Base-by-base conservation (phyloP, 2,888 invertebrate genomes). In the Tyria jacobaeae region DNA sequence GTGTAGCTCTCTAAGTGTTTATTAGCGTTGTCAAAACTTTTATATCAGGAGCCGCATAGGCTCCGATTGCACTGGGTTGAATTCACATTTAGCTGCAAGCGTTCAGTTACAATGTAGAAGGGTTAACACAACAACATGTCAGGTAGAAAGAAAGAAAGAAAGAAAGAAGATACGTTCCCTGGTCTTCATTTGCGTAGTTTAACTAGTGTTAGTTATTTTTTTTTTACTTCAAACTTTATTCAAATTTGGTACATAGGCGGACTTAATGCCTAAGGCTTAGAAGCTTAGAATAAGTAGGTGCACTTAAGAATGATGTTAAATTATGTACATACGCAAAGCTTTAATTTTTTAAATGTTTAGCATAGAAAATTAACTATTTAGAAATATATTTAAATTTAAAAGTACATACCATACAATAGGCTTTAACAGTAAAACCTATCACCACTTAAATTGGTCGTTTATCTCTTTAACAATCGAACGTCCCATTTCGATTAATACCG, bases 341-440 rank as follows among this genome's bases (percentile, higher is more conserved):
- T n/a, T n/a, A n/a, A n/a, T n/a, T n/a, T n/a, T n/a, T n/a, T n/a
- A n/a, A n/a, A n/a, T n/a, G n/a, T n/a, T n/a, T n/a, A n/a, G n/a
- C n/a, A n/a, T n/a, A n/a, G n/a, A n/a, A n/a, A n/a, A n/a, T n/a
- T n/a, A n/a, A n/a, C n/a, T n/a, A n/a, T n/a, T n/a, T n/a, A n/a
- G n/a, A n/a, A n/a, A n/a, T n/a, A n/a, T n/a, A n/a, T n/a, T n/a
- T n/a, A n/a, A n/a, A n/a, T n/a, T n/a, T n/a, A n/a, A n/a, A n/a
- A n/a, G n/a, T n/a, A n/a, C n/a, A n/a, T n/a, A n/a, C n/a, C 27
- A 31, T 31, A 6, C 27, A 84, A 84, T 83, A 81, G 78, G 81
- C 73, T 79, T 81, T 82, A 81, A 85, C 80, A 80, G 77, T 79
- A 76, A 83, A 85, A 84, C 83, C 84, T 84, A 86, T 84, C 82